phyloP scores from a whole-genome alignment of 2,113 vertebrate genomes.

The Accipiter virgatus region DNA sequence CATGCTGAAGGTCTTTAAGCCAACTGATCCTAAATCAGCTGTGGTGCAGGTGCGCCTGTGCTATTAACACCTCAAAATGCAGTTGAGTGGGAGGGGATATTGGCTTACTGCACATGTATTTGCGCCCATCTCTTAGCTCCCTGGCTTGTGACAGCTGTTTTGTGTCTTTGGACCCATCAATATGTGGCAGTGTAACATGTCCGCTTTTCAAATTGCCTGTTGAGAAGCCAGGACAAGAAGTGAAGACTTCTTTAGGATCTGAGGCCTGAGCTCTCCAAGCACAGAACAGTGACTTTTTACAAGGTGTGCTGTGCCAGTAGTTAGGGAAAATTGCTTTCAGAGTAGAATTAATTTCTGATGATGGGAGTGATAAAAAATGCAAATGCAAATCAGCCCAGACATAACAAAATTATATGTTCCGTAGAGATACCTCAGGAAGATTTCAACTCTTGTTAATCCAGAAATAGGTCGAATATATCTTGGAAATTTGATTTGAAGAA shows the following conservation, averaged over 20 bases:
- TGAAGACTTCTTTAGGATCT: background rate
- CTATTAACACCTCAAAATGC: background rate
- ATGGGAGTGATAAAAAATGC: background rate
- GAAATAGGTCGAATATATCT: background rate
- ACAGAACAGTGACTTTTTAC: background rate
- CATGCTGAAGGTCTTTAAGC: background rate
- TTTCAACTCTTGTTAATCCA: constrained; percentile 6
- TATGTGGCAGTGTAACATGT: background rate
- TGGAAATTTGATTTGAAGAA: background rate
- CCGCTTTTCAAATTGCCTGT: background rate
- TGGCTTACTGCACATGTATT: fast-evolving
- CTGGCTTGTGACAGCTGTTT: background rate
- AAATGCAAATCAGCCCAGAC: constrained; percentile 25
- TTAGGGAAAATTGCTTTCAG: background rate
- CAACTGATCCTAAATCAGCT: background rate
- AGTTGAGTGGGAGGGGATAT: background rate
- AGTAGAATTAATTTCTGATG: constrained; percentile 26
- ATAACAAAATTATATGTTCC: background rate
- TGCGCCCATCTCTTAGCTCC: background rate
- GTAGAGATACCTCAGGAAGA: background rate
- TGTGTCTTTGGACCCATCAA: background rate
- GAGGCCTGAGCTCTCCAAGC: background rate
- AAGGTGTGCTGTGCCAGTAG: background rate
- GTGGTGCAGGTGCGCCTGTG: background rate
- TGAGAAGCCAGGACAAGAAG: background rate